A percentile compares a stretch with the other conserved stretches of the same genome.
Conservation (phyloP, 2,888 invertebrate genomes). For the Sycophila texana region DNA sequence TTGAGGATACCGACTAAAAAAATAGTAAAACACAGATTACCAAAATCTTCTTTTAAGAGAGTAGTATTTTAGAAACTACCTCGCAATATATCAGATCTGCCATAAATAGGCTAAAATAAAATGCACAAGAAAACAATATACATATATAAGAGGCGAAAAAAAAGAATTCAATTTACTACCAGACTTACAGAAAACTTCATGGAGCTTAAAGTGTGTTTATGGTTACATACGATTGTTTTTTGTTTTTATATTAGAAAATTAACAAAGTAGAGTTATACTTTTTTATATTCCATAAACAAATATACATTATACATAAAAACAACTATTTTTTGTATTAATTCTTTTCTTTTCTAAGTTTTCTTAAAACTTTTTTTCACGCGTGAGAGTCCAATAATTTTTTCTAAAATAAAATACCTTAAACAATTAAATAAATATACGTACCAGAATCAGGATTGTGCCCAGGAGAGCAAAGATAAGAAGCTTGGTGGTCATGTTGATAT, state of each 20-base stretch:
- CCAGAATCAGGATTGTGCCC: neutral
- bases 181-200: neutral
- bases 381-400: neutral
- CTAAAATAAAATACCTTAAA: neutral
- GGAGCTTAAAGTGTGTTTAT: neutral
- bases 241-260: neutral
- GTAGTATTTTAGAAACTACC: too few species aligned
- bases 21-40: too few species aligned
- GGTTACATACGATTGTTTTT: neutral
- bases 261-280: neutral
- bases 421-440: neutral
- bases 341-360: neutral
- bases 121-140: too few species aligned
- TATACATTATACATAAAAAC: neutral
- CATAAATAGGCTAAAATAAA: too few species aligned
- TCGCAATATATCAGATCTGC: too few species aligned
- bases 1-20: too few species aligned
- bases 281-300: neutral
- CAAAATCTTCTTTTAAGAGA: too few species aligned
- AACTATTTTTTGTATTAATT: too few species aligned
- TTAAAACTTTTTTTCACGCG: too few species aligned
- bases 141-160: too few species aligned
- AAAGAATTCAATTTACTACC: too few species aligned
- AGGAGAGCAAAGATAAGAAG: conserved; percentile 7
- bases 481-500: conserved; percentile 24